Conservation (phyloP, 2,113 vertebrate species). For the Microtus ochrogaster region DNA sequence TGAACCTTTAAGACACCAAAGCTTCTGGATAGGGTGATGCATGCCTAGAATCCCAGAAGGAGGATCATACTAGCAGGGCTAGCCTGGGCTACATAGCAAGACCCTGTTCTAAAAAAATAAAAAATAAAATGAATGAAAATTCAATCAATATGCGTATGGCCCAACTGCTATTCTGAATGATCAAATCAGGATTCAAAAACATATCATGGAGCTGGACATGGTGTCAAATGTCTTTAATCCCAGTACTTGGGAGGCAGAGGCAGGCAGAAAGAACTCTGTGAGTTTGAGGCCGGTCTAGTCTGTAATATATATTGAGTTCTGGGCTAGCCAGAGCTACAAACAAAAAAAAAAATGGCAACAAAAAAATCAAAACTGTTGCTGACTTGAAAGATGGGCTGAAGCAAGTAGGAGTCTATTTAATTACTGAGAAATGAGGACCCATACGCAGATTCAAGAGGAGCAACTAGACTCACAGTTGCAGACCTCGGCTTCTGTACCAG, state of each 20-base stretch:
- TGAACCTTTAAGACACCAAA: background rate
- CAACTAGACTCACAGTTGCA: background rate
- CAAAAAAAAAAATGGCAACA: background rate
- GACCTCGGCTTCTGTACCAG: background rate
- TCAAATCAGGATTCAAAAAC: background rate
- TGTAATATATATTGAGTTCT: background rate
- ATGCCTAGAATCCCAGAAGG: background rate
- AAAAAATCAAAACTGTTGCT: background rate
- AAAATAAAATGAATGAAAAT: background rate
- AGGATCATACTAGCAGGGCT: background rate
- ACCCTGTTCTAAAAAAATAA: background rate
- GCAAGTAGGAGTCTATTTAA: background rate
- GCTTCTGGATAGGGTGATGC: background rate
- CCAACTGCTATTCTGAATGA: background rate
- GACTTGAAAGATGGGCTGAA: background rate
- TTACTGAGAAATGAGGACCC: constrained; percentile 29
- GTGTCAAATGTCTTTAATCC: background rate
- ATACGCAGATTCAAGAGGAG: constrained; percentile 25
- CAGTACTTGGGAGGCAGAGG: background rate
- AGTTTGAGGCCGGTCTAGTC: background rate
- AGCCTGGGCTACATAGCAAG: background rate
- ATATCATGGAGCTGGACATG: background rate
- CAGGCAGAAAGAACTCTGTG: background rate
- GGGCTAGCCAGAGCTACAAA: background rate
- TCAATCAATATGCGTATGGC: background rate